Percentiles rank a stretch among this genome's conserved stretches.
Conservation (phyloP, 2,113 vertebrate species). For the Proterorhinus semilunaris region DNA sequence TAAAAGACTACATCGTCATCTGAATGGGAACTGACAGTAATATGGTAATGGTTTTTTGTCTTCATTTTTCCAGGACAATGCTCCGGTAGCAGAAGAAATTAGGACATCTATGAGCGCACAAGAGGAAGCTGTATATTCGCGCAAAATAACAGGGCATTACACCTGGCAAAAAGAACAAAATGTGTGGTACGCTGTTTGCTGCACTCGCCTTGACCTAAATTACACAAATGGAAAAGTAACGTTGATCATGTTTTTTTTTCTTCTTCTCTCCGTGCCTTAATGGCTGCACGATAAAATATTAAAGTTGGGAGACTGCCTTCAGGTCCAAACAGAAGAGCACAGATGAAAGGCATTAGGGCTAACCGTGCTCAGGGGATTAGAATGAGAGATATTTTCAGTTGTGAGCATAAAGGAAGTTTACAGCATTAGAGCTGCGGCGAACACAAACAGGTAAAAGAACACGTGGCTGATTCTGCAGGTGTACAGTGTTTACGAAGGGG, state of each 20-base stretch:
- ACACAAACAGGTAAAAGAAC: background rate
- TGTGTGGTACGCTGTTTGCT: background rate
- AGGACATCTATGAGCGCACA: constrained; percentile 37
- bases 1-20: constrained; percentile 24
- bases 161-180: background rate
- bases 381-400: background rate
- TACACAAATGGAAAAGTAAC: constrained; percentile 9
- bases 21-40: constrained; percentile 36
- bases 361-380: constrained; percentile 8
- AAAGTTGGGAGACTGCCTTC: constrained; percentile 13
- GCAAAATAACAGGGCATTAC: background rate
- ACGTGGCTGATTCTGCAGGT: constrained; percentile 3
- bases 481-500: background rate
- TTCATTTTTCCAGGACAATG: constrained; percentile 36
- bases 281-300: constrained; percentile 18
- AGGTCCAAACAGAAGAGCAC: constrained; percentile 11
- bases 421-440: background rate
- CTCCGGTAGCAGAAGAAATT: constrained; percentile 12
- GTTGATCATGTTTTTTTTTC: constrained; percentile 2
- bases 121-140: constrained; percentile 22
- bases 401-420: background rate
- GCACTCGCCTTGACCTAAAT: constrained; percentile 51
- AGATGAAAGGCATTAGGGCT: constrained; percentile 5
- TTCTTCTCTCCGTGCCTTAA: constrained; percentile 2
- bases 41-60: constrained; percentile 44